Evolutionary conservation across 2,113 vertebrate species (phyloP), one percentile per base, ranked within the genome.

Genomic region (Clarias magur): DNA sequence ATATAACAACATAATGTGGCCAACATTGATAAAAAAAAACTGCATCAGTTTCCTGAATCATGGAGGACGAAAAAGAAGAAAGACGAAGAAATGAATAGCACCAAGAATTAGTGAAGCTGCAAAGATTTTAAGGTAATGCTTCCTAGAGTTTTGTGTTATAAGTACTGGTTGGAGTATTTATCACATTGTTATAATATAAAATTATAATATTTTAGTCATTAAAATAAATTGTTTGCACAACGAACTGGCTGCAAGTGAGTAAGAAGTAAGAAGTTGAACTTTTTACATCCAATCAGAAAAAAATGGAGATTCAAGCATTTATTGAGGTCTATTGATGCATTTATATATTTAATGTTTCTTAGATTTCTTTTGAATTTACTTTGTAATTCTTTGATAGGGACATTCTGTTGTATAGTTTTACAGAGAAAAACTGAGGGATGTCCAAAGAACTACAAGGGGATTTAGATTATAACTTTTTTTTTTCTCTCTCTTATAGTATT

Each of bases 1-100:
- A 80, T 59, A 88, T 57, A 67, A 83, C 48, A 83, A 87, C 70
- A 67, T 57, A 83, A 68, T 86, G 53, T 80, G 62, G 19, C 16
- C 53, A 67, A n/a, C 62, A 80, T 2, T 86, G 75, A 23, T 10
- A 21, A 1, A 56, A 78, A 75, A 76, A 75, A 70, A 78, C 73
- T 76, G n/a, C 42, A n/a, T 11, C 73, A 53, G 42, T 53, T 76
- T n/a, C 21, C 73, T 76, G 23, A 76, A n/a, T 53, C 73, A 76
- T 23, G 10, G 23, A 7, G 23, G 13, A 76, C 25, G 48, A 80
- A 80, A 84, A 16, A 81, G 48, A 79, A 68, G 11, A 10, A 48
- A 17, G 72, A 78, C 30, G 53, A 59, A 80, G 17, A 53, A 80
- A 59, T 57, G 2, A 79, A 88, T 34, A 68, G 63, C 53, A 67